Evolutionary conservation across 2,888 invertebrate species (phyloP), one percentile per base, ranked within the genome.

Genomic region (Tetramorium bicarinatum): DNA sequence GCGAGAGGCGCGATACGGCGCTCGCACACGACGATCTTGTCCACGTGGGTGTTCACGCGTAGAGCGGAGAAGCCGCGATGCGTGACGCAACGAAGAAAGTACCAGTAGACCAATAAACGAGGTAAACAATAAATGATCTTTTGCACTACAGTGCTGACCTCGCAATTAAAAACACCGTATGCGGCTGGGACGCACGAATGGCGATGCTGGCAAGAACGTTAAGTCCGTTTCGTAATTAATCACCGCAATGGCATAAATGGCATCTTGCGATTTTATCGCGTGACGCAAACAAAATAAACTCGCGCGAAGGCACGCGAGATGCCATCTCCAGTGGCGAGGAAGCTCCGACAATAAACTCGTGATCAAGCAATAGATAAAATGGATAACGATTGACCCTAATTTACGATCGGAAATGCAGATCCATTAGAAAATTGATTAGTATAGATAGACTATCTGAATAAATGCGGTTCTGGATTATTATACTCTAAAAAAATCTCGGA

Each of bases 41-140:
- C 89, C 84, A 89, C 84, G 87, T 87, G 86, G 83, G 87, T 89
- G 87, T 89, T 62, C 87, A 75, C 62, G 47, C 62, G 49, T 41
- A 34, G 8, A 47, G 49, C 29, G 62, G 9, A 41, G 61, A 64
- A 34, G 38, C 62, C 52, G 72, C 56, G 54, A 54, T 34, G 41
- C 72, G 34, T 84, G 86, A 87, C 82, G 88, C 77, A 89, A 88
- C 81, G 62, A 81, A 69, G 52, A 85, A 88, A 82, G 84, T 77
- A 86, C 82, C 67, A 64, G 59, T 13, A 69, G 72, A 59, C 62
- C 69, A 82, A 88, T 85, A 72, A 85, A 83, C 54, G n/a, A 62
- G 81, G 76, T 84, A 82, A 89, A 88, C 56, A 87, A 90, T 82
- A 85, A 79, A 76, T 76, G 85, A 85, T 34, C 47, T 54, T 56